Conservation (phyloP, 1,140 invertebrate genomes). For the Arion vulgaris region DNA sequence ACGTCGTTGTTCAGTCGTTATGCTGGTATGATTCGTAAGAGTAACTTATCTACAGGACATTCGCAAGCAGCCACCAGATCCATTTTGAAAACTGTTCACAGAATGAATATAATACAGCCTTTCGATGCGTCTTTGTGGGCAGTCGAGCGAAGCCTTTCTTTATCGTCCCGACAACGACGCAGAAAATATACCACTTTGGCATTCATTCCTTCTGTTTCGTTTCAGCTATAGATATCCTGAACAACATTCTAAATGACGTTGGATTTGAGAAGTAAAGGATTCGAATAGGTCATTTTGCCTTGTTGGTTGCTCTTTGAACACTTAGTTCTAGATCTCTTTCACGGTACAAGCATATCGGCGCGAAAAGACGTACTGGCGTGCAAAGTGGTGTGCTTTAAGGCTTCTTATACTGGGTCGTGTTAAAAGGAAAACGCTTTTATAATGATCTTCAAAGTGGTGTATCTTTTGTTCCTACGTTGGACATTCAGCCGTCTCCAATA, state of each 20-base stretch:
- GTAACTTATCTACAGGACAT: neutral
- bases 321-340: neutral
- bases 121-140: neutral
- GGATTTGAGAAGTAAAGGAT: constrained; percentile 1
- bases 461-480: neutral
- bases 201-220: neutral
- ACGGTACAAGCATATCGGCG: neutral
- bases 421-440: constrained; percentile 3
- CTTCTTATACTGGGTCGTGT: neutral
- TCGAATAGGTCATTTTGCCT: constrained; percentile 11
- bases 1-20: neutral
- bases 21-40: neutral
- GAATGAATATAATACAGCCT: neutral
- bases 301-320: neutral
- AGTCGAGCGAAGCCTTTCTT: neutral
- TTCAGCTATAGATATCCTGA: neutral
- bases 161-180: neutral
- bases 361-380: neutral
- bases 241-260: constrained; percentile 3
- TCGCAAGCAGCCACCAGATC: neutral
- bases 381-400: neutral
- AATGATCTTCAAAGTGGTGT: neutral
- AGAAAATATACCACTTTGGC: neutral
- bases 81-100: neutral
- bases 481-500: neutral